A percentile compares a stretch with the other conserved stretches of the same genome.
Evolutionary conservation across 2,888 invertebrate genomes (phyloP).

Genomic region (Eupithecia pulchellata): DNA sequence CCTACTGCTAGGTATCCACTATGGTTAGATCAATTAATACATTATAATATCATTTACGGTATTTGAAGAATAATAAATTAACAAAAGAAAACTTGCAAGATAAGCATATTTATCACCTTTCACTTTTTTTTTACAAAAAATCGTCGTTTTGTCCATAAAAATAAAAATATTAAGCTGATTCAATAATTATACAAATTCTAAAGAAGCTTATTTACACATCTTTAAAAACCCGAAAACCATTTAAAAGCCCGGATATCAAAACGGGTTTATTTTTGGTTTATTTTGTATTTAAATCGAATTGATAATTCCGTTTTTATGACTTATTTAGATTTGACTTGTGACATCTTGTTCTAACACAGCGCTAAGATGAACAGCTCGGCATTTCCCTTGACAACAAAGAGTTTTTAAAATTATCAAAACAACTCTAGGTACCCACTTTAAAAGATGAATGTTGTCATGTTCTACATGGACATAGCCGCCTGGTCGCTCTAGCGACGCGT

Average conservation of each 20-base stretch:
- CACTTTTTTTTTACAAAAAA: too few relatives aligned
- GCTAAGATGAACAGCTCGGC: conserved; percentile 15
- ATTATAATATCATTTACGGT: too few relatives aligned
- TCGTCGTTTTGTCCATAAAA: too few relatives aligned
- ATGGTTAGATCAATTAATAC: too few relatives aligned
- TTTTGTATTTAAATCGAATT: conserved; percentile 33
- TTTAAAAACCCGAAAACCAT: conserved; percentile 14
- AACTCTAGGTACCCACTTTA: not conserved
- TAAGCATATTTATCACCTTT: too few relatives aligned
- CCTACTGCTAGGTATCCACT: too few relatives aligned
- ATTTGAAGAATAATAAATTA: too few relatives aligned
- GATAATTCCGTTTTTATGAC: conserved; percentile 47
- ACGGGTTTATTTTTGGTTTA: conserved; percentile 31
- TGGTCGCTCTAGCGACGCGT: too few relatives aligned
- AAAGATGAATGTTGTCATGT: too few relatives aligned
- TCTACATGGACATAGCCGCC: too few relatives aligned
- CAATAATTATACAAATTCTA: conserved; percentile 24
- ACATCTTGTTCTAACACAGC: conserved; percentile 28
- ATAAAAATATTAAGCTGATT: too few relatives aligned
- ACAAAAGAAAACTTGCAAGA: too few relatives aligned
- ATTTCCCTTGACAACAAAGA: not conserved
- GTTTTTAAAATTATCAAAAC: not conserved
- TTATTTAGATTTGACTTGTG: conserved; percentile 51
- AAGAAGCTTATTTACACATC: conserved; percentile 17
- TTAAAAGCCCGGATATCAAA: conserved; percentile 22